These are phyloP conservation scores for Falcaria lacertinaria DNA, from an alignment of 2,888 invertebrate species.

Conservation along the genomic window DNA sequence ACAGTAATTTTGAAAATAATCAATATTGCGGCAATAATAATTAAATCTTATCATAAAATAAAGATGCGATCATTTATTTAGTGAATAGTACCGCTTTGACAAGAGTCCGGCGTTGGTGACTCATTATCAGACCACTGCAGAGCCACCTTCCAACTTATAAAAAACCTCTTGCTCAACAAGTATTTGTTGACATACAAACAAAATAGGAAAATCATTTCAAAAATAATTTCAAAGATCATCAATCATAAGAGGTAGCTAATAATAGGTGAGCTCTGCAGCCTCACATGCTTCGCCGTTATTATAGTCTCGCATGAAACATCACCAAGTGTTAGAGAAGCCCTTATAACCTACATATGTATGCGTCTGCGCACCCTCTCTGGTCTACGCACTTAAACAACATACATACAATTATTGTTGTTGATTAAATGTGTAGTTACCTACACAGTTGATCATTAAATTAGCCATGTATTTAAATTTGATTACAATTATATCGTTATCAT, in stretches of 20 bases:
- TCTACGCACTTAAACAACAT: background rate
- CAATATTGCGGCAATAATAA: slow-evolving; percentile 34
- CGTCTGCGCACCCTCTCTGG: background rate
- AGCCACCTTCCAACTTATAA: background rate
- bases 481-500: background rate
- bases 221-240: too few relatives aligned
- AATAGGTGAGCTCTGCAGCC: background rate
- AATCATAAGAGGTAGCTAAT: too few relatives aligned
- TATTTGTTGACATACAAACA: too few relatives aligned
- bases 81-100: background rate
- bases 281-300: background rate
- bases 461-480: background rate
- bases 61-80: background rate
- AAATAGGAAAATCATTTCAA: too few relatives aligned
- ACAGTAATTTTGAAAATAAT: slow-evolving; percentile 49
- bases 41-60: slow-evolving; percentile 29
- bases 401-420: too few relatives aligned
- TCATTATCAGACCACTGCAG: background rate
- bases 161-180: too few relatives aligned
- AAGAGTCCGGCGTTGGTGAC: background rate
- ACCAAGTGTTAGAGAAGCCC: background rate
- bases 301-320: background rate
- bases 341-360: background rate
- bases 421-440: too few relatives aligned
- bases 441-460: background rate